Conservation (phyloP, 2,113 vertebrate genomes). For the Pitta sordida region DNA sequence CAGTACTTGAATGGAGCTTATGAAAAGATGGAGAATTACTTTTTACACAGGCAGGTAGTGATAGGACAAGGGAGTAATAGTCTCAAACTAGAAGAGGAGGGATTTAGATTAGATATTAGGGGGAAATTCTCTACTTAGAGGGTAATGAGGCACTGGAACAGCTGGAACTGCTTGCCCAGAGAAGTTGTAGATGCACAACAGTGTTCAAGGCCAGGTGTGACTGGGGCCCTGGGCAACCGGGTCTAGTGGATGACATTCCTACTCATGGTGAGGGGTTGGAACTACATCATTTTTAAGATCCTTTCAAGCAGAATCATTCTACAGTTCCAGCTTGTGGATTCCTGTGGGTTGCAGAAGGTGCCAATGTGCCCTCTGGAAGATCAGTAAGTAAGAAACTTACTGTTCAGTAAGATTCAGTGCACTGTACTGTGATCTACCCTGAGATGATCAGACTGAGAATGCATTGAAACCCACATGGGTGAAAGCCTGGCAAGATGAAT, state of each 20-base stretch:
- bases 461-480: not conserved
- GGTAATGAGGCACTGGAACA: not conserved
- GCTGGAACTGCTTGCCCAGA: not conserved
- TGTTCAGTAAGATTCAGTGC: not conserved
- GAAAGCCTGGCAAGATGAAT: not conserved
- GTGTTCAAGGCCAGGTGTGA: not conserved
- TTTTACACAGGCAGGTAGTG: not conserved
- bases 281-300: not conserved
- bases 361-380: not conserved
- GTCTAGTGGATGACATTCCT: not conserved
- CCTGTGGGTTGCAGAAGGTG: not conserved
- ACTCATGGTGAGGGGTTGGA: not conserved
- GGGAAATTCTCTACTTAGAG: not conserved
- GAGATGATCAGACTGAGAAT: not conserved
- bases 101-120: not conserved
- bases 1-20: not conserved
- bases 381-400: not conserved
- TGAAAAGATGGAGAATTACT: not conserved
- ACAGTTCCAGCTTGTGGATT: not conserved
- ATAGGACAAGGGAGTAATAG: rapidly evolving
- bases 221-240: not conserved
- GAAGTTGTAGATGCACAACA: not conserved
- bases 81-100: not conserved
- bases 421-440: not conserved
- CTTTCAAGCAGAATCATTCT: not conserved